Conservation (phyloP, 2,797 vertebrate genomes). For the Notamacropus eugenii region DNA sequence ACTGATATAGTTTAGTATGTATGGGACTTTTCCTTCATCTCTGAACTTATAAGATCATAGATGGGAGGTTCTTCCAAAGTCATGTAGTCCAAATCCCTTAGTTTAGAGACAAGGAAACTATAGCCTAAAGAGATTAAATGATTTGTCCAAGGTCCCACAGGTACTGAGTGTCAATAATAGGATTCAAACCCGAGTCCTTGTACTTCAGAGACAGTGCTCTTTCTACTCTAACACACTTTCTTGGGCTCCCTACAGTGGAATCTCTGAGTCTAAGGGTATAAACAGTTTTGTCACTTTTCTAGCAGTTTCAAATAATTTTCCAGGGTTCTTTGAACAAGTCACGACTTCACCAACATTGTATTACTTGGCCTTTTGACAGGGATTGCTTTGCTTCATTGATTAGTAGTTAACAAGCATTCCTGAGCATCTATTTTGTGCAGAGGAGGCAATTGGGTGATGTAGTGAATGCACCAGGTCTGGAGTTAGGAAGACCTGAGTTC, state of each 20-base stretch:
- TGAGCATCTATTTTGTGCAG: rapidly evolving
- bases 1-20: background rate
- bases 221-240: background rate
- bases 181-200: background rate
- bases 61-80: background rate
- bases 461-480: background rate
- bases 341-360: background rate
- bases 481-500: background rate
- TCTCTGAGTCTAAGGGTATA: background rate
- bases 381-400: background rate
- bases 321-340: background rate
- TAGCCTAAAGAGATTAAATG: background rate
- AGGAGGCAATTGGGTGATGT: background rate
- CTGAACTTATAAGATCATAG: background rate
- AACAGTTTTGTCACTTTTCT: background rate
- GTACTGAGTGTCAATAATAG: background rate
- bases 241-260: background rate
- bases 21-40: background rate
- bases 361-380: background rate
- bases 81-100: background rate
- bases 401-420: background rate
- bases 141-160: background rate
- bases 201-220: background rate
- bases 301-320: background rate
- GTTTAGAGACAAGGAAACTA: background rate